These are phyloP conservation scores for Bursaphelenchus okinawaensis DNA, from an alignment of 2,888 invertebrate genomes.

Conservation along the genomic window DNA sequence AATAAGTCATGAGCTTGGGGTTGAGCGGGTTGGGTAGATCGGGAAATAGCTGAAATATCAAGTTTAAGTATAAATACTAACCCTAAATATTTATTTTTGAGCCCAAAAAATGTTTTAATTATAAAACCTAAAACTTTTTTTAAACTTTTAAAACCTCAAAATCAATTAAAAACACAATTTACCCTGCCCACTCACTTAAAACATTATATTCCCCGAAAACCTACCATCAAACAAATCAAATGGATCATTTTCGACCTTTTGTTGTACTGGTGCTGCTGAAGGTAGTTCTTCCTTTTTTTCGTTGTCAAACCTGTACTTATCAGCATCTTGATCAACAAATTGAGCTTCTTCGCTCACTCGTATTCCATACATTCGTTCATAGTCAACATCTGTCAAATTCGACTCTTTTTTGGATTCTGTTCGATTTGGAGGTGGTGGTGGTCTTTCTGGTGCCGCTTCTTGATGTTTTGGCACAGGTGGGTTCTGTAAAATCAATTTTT, in stretches of 20 bases:
- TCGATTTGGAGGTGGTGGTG: neutral
- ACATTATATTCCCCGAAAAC: neutral
- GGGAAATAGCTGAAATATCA: neutral
- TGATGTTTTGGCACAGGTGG: neutral
- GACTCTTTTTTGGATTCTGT: constrained; percentile 2
- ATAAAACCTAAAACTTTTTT: too few relatives aligned
- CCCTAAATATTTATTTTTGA: neutral
- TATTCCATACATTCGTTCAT: constrained; percentile 31
- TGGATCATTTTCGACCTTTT: neutral
- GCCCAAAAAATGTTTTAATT: neutral
- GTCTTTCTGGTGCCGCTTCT: constrained; percentile 17
- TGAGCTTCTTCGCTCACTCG: constrained; percentile 26
- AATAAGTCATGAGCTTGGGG: neutral
- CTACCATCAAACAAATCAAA: neutral
- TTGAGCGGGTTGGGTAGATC: neutral
- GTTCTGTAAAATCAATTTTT: neutral
- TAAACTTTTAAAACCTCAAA: neutral
- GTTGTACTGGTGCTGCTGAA: neutral
- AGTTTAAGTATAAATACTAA: neutral
- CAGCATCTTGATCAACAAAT: constrained; percentile 26
- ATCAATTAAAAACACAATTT: too few relatives aligned
- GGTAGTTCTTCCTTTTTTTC: constrained; percentile 24
- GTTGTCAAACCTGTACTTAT: constrained; percentile 35
- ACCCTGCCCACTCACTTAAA: neutral
- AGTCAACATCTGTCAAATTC: constrained; percentile 18